Evolutionary conservation across 2,888 invertebrate genomes (phyloP).

Genomic region (Phragmatobia fuliginosa): DNA sequence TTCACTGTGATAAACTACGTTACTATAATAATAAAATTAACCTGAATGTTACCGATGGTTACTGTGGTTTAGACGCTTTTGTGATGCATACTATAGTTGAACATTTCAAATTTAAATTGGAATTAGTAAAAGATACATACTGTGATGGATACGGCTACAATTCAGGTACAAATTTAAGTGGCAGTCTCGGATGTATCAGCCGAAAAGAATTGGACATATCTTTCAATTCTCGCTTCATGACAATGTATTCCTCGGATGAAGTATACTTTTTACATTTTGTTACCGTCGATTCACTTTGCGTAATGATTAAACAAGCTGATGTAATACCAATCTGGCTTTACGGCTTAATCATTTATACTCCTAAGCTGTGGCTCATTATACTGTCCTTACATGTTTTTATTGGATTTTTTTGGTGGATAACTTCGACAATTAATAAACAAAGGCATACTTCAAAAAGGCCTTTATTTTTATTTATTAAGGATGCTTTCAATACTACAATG

Average conservation of each 20-base stretch:
- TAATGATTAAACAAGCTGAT: slow-evolving; percentile 51
- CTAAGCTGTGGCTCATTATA: slow-evolving; percentile 38
- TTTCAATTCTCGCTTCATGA: slow-evolving; percentile 69
- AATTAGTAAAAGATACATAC: slow-evolving; percentile 33
- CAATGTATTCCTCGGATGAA: slow-evolving; percentile 48
- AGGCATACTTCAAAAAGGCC: slow-evolving; percentile 18
- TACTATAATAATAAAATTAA: slow-evolving; percentile 49
- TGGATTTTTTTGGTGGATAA: slow-evolving; percentile 55
- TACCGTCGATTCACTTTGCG: slow-evolving; percentile 58
- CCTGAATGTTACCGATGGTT: slow-evolving; percentile 45
- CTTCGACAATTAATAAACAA: slow-evolving; percentile 34
- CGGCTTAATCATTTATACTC: slow-evolving; percentile 37
- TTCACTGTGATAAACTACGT: slow-evolving; percentile 51
- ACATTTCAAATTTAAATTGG: slow-evolving; percentile 58
- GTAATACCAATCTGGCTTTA: slow-evolving; percentile 62
- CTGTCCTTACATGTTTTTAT: slow-evolving; percentile 28
- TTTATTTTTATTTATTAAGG: slow-evolving; percentile 43
- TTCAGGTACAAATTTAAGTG: slow-evolving; percentile 41
- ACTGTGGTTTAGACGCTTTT: slow-evolving; percentile 66
- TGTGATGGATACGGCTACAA: slow-evolving; percentile 55
- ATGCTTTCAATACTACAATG: slow-evolving; percentile 46
- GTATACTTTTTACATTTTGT: slow-evolving; percentile 57
- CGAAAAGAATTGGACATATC: slow-evolving; percentile 62
- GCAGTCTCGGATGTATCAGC: slow-evolving; percentile 60
- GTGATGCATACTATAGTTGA: slow-evolving; percentile 60